Evolutionary conservation across 1,140 invertebrate genomes (phyloP), one percentile per base, ranked within the genome.

Genomic region (Aethina tumida): DNA sequence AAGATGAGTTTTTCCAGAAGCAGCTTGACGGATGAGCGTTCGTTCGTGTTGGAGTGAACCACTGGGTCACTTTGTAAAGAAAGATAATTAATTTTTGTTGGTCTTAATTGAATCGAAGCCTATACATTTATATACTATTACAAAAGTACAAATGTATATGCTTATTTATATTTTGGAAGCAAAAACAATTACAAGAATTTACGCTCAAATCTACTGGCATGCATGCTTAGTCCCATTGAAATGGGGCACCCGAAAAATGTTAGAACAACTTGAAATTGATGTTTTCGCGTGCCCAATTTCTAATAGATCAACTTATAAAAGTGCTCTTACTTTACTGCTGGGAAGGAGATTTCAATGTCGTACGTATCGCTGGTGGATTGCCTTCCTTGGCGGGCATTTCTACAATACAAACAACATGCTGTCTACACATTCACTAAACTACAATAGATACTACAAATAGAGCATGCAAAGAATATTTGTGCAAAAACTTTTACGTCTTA

Each of bases 261-360:
- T n/a, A n/a, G n/a, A n/a, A n/a, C n/a, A n/a, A n/a, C n/a, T n/a
- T n/a, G n/a, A n/a, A n/a, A n/a, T n/a, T n/a, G n/a, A n/a, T n/a
- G n/a, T n/a, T n/a, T n/a, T n/a, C n/a, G n/a, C n/a, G n/a, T n/a
- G n/a, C n/a, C n/a, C n/a, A n/a, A n/a, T n/a, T n/a, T n/a, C n/a
- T n/a, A n/a, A n/a, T n/a, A n/a, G n/a, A n/a, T n/a, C n/a, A n/a
- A n/a, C n/a, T n/a, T 48, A 47, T 34, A 26, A 47, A 27, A 33
- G 27, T 34, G 55, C 57, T 79, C 84, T 86, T 82, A 91, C 87
- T 87, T 89, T 69, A 88, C 77, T 51, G 87, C 81, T 53, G 85
- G 87, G 75, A 92, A 93, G 55, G 82, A 77, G 59, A 93, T 84
- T 68, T 88, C 81, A 58, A 93, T 75, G 67, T 75, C 80, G 70